These are phyloP conservation scores for Phrynocephalus guinanensis DNA, from an alignment of 2,797 vertebrate species.

Conservation along the genomic window DNA sequence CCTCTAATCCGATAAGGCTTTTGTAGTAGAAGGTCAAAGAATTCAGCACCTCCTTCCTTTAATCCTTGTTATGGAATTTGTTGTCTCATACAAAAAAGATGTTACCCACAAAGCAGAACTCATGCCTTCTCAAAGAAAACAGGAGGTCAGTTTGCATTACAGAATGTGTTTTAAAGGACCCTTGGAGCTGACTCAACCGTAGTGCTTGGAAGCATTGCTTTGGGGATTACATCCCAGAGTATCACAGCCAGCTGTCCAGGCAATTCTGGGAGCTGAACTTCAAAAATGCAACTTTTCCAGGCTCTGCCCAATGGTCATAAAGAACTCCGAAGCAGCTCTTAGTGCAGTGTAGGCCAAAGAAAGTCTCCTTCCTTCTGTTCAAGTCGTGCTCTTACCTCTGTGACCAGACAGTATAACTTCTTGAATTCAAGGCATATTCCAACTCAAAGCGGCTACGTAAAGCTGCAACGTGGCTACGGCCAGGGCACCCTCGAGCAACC, in stretches of 20 bases:
- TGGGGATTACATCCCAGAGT: not conserved
- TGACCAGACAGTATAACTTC: constrained; percentile 83
- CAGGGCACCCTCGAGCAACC: constrained; percentile 81
- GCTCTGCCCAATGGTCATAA: not conserved
- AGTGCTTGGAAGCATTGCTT: too few species aligned
- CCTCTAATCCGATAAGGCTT: not conserved
- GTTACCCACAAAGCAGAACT: not conserved
- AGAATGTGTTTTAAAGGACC: not conserved
- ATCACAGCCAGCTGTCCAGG: not conserved
- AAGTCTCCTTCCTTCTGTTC: not conserved
- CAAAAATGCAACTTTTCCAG: not conserved
- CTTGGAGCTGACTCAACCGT: too few species aligned
- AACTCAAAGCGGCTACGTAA: constrained; percentile 90
- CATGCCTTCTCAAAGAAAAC: not conserved
- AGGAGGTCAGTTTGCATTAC: not conserved
- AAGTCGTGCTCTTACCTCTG: constrained; percentile 79
- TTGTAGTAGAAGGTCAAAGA: not conserved
- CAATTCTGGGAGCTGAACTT: not conserved
- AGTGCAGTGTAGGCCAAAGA: fast-evolving
- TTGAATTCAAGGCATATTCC: constrained; percentile 90
- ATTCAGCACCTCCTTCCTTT: not conserved
- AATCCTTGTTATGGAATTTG: not conserved
- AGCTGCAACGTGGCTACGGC: constrained; percentile 91
- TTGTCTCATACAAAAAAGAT: not conserved
- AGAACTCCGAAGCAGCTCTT: not conserved